Base-by-base conservation (phyloP, 64 coral and sea anemone species). In the Astreopora myriophthalma region DNA sequence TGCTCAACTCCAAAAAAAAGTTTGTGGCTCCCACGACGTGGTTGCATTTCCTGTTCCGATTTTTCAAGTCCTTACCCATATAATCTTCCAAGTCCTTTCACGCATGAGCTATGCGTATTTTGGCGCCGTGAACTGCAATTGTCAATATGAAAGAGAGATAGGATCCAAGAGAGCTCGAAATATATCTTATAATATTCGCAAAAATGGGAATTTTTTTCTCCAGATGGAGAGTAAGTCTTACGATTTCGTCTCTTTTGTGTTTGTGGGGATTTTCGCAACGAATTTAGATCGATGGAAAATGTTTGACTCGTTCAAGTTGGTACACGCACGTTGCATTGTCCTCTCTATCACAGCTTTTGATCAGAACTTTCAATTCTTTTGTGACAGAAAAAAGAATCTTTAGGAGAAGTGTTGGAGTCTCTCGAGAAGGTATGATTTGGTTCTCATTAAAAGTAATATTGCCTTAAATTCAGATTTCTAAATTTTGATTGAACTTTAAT, bases 321-420 rank as follows among this genome's bases (percentile, higher is more conserved):
- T 63, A 25, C 57, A 39, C 27, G 19, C 38, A 30, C 33, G 24
- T 66, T n/a, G n/a, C n/a, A n/a, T n/a, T n/a, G n/a, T n/a, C n/a
- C n/a, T n/a, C n/a, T n/a, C n/a, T n/a, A n/a, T n/a, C n/a, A 28
- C 68, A 71, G 68, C 68, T 71, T 71, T 73, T 64, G 17, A 25
- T 64, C 20, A 25, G 9, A 64, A 34, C 16, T n/a, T 63, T 28
- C 34, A 36, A 62, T 84, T 34, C 22, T 55, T 33, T 60, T 73
- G 48, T 73, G 32, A 35, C 55, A 97, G 95, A 97, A 94, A 89
- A 94, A 90, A 38, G 87, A 94, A 28, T 86, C 92, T 36, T 74
- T 92, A n/a, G 85, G 76, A 25, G 95, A 97, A 73, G 93, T 97
- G 20, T 85, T 97, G 34, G 91, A 97, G 32, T 79, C 73, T 0